These are phyloP conservation scores for Macroglossus sobrinus DNA, from an alignment of 2,113 vertebrate genomes.

Conservation along the genomic window DNA sequence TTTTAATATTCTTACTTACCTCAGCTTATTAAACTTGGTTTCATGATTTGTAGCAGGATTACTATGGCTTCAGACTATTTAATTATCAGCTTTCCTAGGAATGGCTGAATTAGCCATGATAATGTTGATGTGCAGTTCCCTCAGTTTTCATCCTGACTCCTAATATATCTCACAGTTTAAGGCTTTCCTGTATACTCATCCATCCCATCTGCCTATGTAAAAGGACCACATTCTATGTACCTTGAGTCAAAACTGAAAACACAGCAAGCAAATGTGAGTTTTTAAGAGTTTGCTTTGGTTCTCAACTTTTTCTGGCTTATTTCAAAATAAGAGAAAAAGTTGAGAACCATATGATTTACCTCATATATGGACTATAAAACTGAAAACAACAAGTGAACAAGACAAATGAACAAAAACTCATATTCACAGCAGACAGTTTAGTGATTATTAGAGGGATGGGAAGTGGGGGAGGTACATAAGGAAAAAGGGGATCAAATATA, in stretches of 20 bases:
- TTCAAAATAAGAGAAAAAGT: too few relatives aligned
- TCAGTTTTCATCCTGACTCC: not conserved
- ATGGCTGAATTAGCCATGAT: not conserved
- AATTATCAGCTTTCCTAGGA: not conserved
- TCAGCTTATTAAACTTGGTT: not conserved
- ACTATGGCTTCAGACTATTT: not conserved
- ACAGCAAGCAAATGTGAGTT: not conserved
- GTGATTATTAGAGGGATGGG: too few relatives aligned
- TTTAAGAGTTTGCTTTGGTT: conserved; percentile 1
- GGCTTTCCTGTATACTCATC: not conserved
- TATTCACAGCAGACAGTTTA: too few relatives aligned
- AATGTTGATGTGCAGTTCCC: not conserved
- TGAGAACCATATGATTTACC: too few relatives aligned
- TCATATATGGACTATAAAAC: too few relatives aligned
- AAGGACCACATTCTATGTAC: not conserved
- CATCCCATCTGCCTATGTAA: not conserved
- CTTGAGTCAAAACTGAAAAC: conserved; percentile 2
- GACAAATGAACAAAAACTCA: too few relatives aligned
- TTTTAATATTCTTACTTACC: not conserved
- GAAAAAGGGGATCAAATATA: too few relatives aligned
- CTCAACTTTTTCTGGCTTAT: not conserved
- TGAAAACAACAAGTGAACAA: too few relatives aligned
- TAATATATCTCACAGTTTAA: not conserved
- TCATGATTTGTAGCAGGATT: not conserved
- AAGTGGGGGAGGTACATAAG: too few relatives aligned